Evolutionary conservation across 2,888 invertebrate species (phyloP).

Genomic region (Polydrusus tereticollis): DNA sequence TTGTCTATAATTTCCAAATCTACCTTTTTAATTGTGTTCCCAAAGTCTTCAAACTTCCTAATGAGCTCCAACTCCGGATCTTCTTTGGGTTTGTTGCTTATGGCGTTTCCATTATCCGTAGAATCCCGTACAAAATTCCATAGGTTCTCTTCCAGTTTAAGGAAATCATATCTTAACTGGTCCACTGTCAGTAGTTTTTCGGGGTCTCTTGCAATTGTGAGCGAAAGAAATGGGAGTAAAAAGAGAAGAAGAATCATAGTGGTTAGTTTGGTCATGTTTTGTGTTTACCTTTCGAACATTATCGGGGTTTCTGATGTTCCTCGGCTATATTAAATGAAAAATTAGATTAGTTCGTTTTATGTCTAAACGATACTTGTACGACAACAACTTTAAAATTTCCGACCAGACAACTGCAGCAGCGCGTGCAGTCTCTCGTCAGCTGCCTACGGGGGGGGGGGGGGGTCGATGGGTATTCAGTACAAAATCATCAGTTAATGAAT

Average conservation of each 20-base stretch:
- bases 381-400: no score
- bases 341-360: not conserved
- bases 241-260: not conserved
- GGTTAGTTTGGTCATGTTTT: slow-evolving; percentile 4
- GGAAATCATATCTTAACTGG: slow-evolving; percentile 72
- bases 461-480: no score
- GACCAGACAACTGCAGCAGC: no score
- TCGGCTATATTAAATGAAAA: not conserved
- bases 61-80: slow-evolving; percentile 70
- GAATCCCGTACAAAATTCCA: slow-evolving; percentile 58
- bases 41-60: slow-evolving; percentile 71
- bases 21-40: slow-evolving; percentile 69
- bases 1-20: no score
- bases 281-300: slow-evolving; percentile 4
- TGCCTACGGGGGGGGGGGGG: no score
- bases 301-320: not conserved
- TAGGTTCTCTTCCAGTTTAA: slow-evolving; percentile 71
- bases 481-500: no score
- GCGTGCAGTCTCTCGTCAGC: no score
- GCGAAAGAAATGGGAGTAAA: not conserved
- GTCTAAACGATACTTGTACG: no score
- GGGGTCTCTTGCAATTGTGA: slow-evolving; percentile 40
- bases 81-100: slow-evolving; percentile 52
- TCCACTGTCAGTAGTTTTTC: slow-evolving; percentile 67
- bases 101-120: slow-evolving; percentile 44